Conservation (phyloP, 2,888 invertebrate genomes). For the Cybosia mesomella region DNA sequence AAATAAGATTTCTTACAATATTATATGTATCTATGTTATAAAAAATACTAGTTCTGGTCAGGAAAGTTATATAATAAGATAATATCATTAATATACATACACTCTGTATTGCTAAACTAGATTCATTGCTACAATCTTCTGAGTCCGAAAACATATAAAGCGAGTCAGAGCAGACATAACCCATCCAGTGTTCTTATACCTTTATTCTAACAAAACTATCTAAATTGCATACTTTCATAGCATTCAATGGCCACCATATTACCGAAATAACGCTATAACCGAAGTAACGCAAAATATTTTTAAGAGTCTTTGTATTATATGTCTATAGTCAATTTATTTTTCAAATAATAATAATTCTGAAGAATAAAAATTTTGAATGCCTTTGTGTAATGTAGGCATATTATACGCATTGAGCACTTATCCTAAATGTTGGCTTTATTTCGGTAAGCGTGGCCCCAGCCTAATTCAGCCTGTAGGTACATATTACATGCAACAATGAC, state of each 20-base stretch:
- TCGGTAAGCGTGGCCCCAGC: not conserved
- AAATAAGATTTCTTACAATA: not conserved
- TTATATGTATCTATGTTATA: not conserved
- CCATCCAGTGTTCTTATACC: not conserved
- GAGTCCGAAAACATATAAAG: not conserved
- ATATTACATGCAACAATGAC: constrained; percentile 10
- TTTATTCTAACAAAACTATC: not conserved
- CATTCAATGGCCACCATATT: not conserved
- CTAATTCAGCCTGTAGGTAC: too few species aligned
- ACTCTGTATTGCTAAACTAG: not conserved
- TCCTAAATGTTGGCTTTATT: not conserved
- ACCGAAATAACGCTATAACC: not conserved
- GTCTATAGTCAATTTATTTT: too few species aligned
- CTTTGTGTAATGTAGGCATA: too few species aligned
- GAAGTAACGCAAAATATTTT: not conserved
- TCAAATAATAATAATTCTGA: too few species aligned
- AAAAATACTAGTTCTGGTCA: not conserved
- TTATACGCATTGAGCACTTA: too few species aligned
- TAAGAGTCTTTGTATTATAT: not conserved
- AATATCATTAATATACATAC: not conserved
- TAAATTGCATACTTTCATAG: too few species aligned
- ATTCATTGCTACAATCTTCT: not conserved
- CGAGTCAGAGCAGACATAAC: constrained; percentile 10
- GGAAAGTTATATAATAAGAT: not conserved
- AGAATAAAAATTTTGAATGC: too few species aligned